Evolutionary conservation across 2,113 vertebrate species (phyloP).

Genomic region (Calcarius ornatus): DNA sequence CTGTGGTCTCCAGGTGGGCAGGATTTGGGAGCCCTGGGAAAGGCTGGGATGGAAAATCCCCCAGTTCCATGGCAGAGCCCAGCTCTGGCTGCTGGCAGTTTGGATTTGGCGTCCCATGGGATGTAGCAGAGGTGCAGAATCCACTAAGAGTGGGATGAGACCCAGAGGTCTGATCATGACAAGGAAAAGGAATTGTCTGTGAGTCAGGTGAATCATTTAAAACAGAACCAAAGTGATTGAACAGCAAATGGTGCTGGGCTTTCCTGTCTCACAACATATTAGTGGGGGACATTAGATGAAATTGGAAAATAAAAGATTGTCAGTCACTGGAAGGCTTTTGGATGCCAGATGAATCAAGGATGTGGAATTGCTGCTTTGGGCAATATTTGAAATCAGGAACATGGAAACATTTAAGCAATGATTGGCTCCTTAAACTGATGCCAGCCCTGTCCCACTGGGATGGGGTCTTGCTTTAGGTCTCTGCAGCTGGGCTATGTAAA

Average conservation of each 20-base stretch:
- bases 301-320: neutral
- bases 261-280: neutral
- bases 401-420: neutral
- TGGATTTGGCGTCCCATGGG: accelerated
- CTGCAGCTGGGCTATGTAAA: neutral
- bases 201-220: neutral
- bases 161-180: neutral
- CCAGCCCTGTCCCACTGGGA: neutral
- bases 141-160: neutral
- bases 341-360: neutral
- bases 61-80: neutral
- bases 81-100: neutral
- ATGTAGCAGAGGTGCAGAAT: neutral
- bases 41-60: neutral
- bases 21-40: neutral
- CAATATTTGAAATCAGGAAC: neutral
- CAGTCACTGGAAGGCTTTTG: neutral
- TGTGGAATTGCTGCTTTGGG: neutral
- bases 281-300: neutral
- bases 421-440: neutral
- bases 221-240: neutral
- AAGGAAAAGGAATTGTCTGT: neutral
- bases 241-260: neutral
- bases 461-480: neutral
- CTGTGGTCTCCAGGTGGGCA: neutral